Evolutionary conservation across 2,113 vertebrate species (phyloP).

Genomic region (Turdus rufiventris): DNA sequence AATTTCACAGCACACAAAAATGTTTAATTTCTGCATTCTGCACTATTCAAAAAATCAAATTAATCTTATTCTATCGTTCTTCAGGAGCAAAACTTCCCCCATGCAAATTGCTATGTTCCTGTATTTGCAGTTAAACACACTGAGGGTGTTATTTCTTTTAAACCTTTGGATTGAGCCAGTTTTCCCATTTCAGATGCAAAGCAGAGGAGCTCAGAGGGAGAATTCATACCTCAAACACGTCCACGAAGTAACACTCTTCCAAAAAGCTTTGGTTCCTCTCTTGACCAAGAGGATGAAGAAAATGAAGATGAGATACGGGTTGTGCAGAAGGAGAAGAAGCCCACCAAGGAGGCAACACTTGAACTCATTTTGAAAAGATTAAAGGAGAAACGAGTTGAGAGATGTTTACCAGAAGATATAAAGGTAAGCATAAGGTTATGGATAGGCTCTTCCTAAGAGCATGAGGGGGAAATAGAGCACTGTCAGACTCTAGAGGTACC

Average conservation of each 20-base stretch:
- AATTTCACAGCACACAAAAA: not conserved
- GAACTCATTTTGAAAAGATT: slow-evolving; percentile 88
- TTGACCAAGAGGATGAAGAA: slow-evolving; percentile 82
- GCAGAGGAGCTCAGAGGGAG: slow-evolving; percentile 85
- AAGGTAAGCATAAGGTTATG: slow-evolving; percentile 72
- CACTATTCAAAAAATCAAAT: not conserved
- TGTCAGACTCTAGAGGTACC: not conserved
- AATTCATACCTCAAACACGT: slow-evolving; percentile 86
- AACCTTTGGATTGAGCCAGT: not conserved
- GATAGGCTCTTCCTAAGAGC: not conserved
- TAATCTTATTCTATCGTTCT: not conserved
- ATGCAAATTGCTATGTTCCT: accelerated
- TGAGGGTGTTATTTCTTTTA: not conserved
- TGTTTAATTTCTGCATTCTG: not conserved
- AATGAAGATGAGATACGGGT: slow-evolving; percentile 64
- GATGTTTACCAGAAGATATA: slow-evolving; percentile 90
- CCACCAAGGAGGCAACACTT: slow-evolving; percentile 87
- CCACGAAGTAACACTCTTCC: slow-evolving; percentile 96
- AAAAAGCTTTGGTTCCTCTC: slow-evolving; percentile 95
- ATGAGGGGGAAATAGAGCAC: not conserved
- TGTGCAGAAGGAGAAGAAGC: slow-evolving; percentile 76
- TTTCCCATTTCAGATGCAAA: slow-evolving; percentile 82
- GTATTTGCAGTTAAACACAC: not conserved
- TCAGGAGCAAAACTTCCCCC: not conserved
- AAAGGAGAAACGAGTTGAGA: slow-evolving; percentile 87